Conservation (phyloP, 2,888 invertebrate species). For the Cistogaster globosa region DNA sequence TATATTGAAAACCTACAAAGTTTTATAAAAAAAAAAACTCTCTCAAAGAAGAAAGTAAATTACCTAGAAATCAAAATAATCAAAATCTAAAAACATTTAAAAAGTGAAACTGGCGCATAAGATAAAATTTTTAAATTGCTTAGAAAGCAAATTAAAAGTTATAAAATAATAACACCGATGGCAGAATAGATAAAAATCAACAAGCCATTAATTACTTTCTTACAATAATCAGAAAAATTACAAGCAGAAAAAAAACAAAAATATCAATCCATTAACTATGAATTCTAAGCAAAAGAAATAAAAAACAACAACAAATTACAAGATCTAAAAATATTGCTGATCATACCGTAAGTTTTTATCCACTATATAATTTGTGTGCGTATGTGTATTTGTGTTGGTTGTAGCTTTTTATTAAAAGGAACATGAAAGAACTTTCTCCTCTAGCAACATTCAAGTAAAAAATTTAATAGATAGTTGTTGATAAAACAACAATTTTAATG, state of each 20-base stretch:
- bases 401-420: slow-evolving; percentile 65
- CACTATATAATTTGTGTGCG: slow-evolving; percentile 23
- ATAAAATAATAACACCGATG: slow-evolving; percentile 15
- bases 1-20: background rate
- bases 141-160: slow-evolving; percentile 26
- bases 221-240: slow-evolving; percentile 17
- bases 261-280: slow-evolving; percentile 23
- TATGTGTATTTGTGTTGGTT: slow-evolving; percentile 6
- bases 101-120: slow-evolving; percentile 45
- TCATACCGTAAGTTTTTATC: slow-evolving; percentile 25
- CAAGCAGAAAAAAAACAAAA: background rate
- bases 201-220: slow-evolving; percentile 21
- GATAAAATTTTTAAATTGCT: background rate
- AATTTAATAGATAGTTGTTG: slow-evolving; percentile 73
- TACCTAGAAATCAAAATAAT: slow-evolving; percentile 26
- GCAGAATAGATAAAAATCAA: slow-evolving; percentile 30
- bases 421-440: slow-evolving; percentile 73
- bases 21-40: background rate
- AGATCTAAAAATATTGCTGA: slow-evolving; percentile 27
- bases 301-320: slow-evolving; percentile 1
- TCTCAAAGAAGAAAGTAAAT: slow-evolving; percentile 44
- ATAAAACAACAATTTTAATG: slow-evolving; percentile 35
- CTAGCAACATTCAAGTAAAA: slow-evolving; percentile 57
- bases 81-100: slow-evolving; percentile 5
- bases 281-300: slow-evolving; percentile 9